These are phyloP conservation scores for Drosophila fungiperda DNA, from an alignment of 2,888 invertebrate species.

Conservation along the genomic window DNA sequence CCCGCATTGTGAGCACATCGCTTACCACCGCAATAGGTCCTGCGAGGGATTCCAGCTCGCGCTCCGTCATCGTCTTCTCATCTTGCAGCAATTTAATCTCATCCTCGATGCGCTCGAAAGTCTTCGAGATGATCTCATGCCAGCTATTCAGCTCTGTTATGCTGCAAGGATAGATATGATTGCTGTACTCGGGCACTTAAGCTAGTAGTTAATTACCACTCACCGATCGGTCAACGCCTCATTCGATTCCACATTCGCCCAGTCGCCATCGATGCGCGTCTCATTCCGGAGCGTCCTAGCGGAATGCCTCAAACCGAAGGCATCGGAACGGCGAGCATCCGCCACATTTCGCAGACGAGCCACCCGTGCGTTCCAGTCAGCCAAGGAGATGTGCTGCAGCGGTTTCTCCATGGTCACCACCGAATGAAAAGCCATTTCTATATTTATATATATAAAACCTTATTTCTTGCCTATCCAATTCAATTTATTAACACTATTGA, in stretches of 20 bases:
- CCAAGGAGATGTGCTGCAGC: conserved; percentile 89
- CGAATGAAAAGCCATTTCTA: conserved; percentile 86
- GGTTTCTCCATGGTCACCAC: conserved; percentile 89
- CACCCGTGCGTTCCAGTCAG: conserved; percentile 91
- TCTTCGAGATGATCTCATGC: conserved; percentile 87
- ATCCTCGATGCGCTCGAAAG: conserved; percentile 87
- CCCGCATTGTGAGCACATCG: conserved; percentile 91
- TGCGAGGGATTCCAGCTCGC: conserved; percentile 89
- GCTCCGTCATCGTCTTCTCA: conserved; percentile 91
- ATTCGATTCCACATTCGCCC: conserved; percentile 93
- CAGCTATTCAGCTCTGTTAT: conserved; percentile 87
- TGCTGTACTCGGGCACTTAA: too few species aligned
- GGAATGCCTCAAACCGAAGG: conserved; percentile 89
- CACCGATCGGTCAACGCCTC: conserved; percentile 89
- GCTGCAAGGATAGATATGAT: conserved; percentile 72
- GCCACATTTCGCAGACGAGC: conserved; percentile 90
- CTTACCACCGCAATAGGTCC: conserved; percentile 89
- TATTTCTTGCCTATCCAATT: conserved; percentile 1
- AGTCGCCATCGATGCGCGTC: conserved; percentile 90
- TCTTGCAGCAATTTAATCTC: conserved; percentile 89
- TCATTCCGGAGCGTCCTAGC: conserved; percentile 91
- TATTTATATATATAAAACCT: too few species aligned
- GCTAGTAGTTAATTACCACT: background rate
- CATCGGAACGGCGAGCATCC: conserved; percentile 88
- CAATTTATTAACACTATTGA: conserved; percentile 1